Percentiles rank a stretch among this genome's conserved stretches.
Conservation (phyloP, 2,113 vertebrate species). For the Triplophysa tibetana region DNA sequence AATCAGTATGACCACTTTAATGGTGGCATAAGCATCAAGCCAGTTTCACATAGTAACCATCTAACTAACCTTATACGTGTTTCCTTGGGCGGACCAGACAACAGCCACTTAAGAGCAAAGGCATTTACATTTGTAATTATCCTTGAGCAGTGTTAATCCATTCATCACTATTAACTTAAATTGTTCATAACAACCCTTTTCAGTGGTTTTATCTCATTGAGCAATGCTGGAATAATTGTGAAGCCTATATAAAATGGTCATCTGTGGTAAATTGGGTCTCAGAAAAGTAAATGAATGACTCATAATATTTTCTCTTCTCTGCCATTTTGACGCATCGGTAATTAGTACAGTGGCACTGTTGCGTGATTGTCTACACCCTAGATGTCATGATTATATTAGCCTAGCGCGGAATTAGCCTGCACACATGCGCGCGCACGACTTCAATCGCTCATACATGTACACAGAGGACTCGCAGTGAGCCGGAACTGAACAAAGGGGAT, state of each 20-base stretch:
- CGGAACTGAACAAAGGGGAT: conserved; percentile 63
- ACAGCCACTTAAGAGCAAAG: neutral
- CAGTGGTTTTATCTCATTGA: neutral
- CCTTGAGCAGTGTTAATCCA: conserved; percentile 4
- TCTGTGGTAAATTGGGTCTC: neutral
- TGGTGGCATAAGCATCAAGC: neutral
- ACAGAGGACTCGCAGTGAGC: conserved; percentile 43
- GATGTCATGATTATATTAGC: conserved; percentile 3
- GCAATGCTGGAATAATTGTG: conserved; percentile 22
- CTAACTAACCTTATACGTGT: neutral
- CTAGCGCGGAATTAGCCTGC: neutral
- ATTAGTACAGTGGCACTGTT: conserved; percentile 14
- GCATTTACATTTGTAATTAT: neutral
- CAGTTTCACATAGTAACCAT: neutral
- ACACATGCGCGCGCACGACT: neutral
- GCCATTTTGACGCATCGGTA: conserved; percentile 21
- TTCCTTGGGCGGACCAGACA: neutral
- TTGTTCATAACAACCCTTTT: neutral
- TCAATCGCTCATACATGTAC: conserved; percentile 8
- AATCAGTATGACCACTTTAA: neutral
- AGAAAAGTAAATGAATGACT: neutral
- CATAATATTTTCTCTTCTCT: conserved; percentile 3
- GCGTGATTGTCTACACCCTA: neutral
- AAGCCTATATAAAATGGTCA: neutral
- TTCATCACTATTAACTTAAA: neutral